phyloP scores from a whole-genome alignment of 2,113 vertebrate genomes.

The Gorilla gorilla region DNA sequence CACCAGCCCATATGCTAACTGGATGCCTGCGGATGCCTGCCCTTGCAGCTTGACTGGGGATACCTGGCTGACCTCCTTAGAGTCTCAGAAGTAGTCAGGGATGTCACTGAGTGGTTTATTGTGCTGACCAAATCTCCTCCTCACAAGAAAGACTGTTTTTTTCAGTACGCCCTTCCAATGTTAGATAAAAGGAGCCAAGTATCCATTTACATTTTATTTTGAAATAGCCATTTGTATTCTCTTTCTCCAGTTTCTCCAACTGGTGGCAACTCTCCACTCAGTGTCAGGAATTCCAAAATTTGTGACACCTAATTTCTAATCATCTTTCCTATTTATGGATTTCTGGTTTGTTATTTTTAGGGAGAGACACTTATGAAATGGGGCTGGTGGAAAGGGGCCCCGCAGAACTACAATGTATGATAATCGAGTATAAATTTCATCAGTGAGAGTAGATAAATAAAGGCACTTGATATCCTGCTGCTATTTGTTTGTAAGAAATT shows the following conservation, averaged over 20 bases:
- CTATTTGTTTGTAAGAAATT: background rate
- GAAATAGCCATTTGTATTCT: background rate
- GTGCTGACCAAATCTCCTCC: background rate
- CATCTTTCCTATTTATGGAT: background rate
- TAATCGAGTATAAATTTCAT: background rate
- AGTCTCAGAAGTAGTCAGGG: background rate
- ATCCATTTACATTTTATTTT: background rate
- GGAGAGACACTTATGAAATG: background rate
- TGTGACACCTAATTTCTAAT: background rate
- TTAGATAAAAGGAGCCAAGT: background rate
- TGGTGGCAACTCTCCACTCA: background rate
- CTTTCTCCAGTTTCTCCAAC: background rate
- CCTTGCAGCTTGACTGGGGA: background rate
- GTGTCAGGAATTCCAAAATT: background rate
- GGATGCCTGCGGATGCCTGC: background rate
- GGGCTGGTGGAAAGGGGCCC: background rate
- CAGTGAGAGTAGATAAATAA: background rate
- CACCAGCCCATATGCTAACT: fast-evolving
- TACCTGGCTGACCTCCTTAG: background rate
- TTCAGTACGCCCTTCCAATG: background rate
- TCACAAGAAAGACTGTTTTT: background rate
- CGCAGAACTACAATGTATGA: background rate
- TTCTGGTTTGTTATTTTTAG: background rate
- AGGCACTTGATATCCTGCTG: background rate
- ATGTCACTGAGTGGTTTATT: background rate